Percentiles rank a stretch among this genome's conserved stretches.
Evolutionary conservation across 2,797 vertebrate genomes (phyloP).

Genomic region (Xyrichtys novacula): DNA sequence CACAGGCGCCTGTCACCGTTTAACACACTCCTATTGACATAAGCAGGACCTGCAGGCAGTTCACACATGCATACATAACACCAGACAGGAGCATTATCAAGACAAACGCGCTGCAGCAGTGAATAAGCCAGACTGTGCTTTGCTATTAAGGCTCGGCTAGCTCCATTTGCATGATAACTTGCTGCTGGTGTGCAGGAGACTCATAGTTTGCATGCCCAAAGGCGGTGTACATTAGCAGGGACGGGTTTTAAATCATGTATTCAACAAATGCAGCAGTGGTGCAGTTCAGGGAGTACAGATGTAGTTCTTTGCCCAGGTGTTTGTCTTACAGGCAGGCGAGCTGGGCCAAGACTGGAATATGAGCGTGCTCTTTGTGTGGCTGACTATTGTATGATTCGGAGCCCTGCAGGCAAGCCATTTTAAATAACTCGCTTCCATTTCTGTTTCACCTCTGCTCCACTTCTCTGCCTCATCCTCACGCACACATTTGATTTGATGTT

Average conservation of each 20-base stretch:
- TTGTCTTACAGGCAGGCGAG: conserved; percentile 40
- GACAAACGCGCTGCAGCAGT: conserved; percentile 66
- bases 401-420: conserved; percentile 41
- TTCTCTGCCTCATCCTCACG: conserved; percentile 12
- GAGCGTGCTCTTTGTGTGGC: conserved; percentile 16
- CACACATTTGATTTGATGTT: conserved; percentile 3
- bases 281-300: conserved; percentile 28
- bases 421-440: conserved; percentile 52
- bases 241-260: conserved; percentile 64
- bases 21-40: conserved; percentile 65
- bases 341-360: conserved; percentile 6
- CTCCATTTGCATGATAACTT: conserved; percentile 72
- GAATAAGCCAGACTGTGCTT: conserved; percentile 35
- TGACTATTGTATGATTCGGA: conserved; percentile 29
- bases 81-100: conserved; percentile 55
- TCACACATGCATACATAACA: conserved; percentile 61
- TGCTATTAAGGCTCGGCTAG: conserved; percentile 36
- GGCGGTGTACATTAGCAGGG: conserved; percentile 52
- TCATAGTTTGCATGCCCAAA: conserved; percentile 51
- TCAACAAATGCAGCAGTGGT: conserved; percentile 53
- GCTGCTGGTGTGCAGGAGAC: conserved; percentile 53
- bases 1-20: conserved; percentile 39
- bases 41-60: conserved; percentile 54
- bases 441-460: conserved; percentile 45
- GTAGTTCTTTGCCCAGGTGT: conserved; percentile 34